phyloP scores from a whole-genome alignment of 1,140 invertebrate genomes.

The Globodera rostochiensis region DNA sequence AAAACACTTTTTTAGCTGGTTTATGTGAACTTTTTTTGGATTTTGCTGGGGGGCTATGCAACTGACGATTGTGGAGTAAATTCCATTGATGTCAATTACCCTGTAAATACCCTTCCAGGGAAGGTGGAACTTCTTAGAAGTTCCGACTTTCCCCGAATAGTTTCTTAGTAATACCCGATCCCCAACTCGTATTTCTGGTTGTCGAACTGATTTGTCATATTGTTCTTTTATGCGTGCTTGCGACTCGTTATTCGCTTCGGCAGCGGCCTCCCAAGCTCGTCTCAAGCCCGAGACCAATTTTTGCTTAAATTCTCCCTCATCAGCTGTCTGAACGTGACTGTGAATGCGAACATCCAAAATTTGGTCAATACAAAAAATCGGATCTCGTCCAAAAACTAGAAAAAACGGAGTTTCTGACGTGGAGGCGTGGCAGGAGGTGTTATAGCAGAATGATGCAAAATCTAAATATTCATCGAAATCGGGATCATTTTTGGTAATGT shows the following conservation, averaged over 20 bases:
- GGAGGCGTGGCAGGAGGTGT: conserved; percentile 4
- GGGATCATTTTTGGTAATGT: conserved; percentile 5
- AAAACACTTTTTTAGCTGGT: conserved; percentile 21
- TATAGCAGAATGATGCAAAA: conserved; percentile 9
- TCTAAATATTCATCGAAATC: conserved; percentile 19
- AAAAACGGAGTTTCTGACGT: not conserved
- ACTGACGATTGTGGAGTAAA: not conserved
- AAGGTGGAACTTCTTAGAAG: not conserved
- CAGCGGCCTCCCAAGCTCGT: conserved; percentile 24
- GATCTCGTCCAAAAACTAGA: conserved; percentile 11
- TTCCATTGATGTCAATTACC: too few species aligned
- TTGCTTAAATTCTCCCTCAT: not conserved
- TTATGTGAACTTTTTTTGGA: conserved; percentile 7
- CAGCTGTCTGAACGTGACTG: not conserved
- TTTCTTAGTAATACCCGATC: too few species aligned
- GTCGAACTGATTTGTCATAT: not conserved
- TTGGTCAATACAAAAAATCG: too few species aligned
- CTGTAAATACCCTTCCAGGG: conserved; percentile 2
- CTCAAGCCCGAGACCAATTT: not conserved
- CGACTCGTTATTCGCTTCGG: not conserved
- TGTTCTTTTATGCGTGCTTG: conserved; percentile 13
- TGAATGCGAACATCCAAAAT: conserved; percentile 4
- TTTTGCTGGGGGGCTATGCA: conserved; percentile 3
- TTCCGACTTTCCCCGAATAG: too few species aligned
- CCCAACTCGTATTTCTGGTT: too few species aligned